These are phyloP conservation scores for Rhinolophus ferrumequinum DNA, from an alignment of 2,113 vertebrate genomes.

Conservation along the genomic window DNA sequence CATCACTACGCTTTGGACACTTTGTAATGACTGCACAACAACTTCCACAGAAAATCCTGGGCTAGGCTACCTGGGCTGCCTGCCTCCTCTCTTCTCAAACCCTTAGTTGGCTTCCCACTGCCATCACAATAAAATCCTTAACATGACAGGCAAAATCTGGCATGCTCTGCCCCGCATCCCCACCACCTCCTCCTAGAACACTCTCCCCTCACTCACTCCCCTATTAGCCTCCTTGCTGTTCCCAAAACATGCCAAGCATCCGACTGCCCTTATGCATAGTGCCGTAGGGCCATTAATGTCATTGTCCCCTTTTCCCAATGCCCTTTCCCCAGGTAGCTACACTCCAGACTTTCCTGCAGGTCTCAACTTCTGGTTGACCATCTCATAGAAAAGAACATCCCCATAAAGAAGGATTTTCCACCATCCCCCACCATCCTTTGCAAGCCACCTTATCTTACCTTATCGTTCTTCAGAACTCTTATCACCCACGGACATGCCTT, in stretches of 20 bases:
- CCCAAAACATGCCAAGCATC: background rate
- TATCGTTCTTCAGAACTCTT: background rate
- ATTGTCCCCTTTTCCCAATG: no score
- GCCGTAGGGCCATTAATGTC: background rate
- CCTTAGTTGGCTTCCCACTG: background rate
- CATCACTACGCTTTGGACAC: fast-evolving
- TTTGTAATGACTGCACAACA: background rate
- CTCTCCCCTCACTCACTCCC: background rate
- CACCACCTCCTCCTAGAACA: background rate
- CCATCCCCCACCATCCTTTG: background rate
- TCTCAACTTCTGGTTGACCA: background rate
- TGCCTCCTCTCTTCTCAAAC: background rate
- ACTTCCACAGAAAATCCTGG: background rate
- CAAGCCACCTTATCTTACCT: background rate
- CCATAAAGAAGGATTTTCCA: background rate
- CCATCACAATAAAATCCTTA: background rate
- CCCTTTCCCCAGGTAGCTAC: background rate
- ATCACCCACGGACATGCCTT: background rate
- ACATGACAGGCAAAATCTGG: background rate
- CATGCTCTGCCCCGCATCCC: no score
- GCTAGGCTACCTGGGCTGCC: background rate
- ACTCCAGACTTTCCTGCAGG: background rate
- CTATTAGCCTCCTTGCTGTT: background rate
- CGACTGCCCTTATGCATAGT: background rate
- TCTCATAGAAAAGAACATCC: background rate